Conservation (phyloP, 2,888 invertebrate genomes). For the Heliconius aoede region DNA sequence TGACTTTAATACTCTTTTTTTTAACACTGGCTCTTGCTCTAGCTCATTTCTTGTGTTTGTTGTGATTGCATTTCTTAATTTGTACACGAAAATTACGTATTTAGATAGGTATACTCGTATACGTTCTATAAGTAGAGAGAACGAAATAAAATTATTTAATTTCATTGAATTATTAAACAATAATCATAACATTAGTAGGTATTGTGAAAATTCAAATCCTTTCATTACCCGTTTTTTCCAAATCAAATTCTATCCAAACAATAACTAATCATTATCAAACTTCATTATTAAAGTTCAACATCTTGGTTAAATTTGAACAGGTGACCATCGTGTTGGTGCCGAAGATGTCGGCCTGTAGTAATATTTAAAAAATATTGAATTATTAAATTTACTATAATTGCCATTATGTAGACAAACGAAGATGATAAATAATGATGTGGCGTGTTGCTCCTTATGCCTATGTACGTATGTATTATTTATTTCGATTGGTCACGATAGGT, state of each 20-base stretch:
- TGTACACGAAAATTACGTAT: neutral
- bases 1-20: neutral
- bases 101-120: neutral
- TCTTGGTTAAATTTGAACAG: neutral
- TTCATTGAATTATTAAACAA: neutral
- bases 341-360: too few relatives aligned
- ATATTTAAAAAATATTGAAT: too few relatives aligned
- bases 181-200: neutral
- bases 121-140: neutral
- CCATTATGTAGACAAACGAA: neutral
- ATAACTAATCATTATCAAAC: neutral
- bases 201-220: neutral
- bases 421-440: slow-evolving; percentile 17
- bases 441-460: slow-evolving; percentile 6
- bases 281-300: neutral
- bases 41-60: neutral
- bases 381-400: neutral
- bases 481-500: slow-evolving; percentile 31
- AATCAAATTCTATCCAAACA: too few relatives aligned
- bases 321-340: neutral
- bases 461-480: slow-evolving; percentile 22
- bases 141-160: neutral
- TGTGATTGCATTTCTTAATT: neutral
- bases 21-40: neutral
- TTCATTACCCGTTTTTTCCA: neutral